Conservation (phyloP, 2,113 vertebrate genomes). For the Trematocara marginatum region DNA sequence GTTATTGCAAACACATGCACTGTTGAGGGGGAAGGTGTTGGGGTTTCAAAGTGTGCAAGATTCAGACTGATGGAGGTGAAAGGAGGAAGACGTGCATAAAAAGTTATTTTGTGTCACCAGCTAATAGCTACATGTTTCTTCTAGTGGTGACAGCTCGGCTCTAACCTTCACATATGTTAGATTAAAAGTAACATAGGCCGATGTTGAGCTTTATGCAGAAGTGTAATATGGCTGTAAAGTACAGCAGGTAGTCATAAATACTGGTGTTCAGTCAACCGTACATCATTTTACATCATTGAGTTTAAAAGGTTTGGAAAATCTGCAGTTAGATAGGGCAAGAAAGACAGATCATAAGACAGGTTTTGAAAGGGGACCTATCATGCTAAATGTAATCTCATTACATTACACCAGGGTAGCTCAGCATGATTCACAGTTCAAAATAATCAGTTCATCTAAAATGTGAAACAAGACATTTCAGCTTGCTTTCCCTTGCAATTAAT, state of each 20-base stretch:
- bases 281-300: background rate
- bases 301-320: background rate
- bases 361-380: background rate
- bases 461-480: background rate
- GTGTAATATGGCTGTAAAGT: background rate
- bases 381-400: background rate
- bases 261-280: background rate
- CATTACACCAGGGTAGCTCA: background rate
- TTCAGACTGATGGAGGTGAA: background rate
- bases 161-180: background rate
- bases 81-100: background rate
- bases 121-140: background rate
- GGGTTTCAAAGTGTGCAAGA: background rate
- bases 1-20: conserved; percentile 49
- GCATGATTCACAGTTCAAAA: background rate
- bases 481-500: background rate
- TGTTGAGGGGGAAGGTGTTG: background rate
- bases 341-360: background rate
- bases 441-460: background rate
- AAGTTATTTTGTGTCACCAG: background rate
- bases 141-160: background rate
- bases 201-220: background rate
- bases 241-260: background rate
- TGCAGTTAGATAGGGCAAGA: background rate
- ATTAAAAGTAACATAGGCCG: background rate